A percentile compares a stretch with the other conserved stretches of the same genome.
Conservation (phyloP, 2,113 vertebrate genomes). For the Bostrychus sinensis region DNA sequence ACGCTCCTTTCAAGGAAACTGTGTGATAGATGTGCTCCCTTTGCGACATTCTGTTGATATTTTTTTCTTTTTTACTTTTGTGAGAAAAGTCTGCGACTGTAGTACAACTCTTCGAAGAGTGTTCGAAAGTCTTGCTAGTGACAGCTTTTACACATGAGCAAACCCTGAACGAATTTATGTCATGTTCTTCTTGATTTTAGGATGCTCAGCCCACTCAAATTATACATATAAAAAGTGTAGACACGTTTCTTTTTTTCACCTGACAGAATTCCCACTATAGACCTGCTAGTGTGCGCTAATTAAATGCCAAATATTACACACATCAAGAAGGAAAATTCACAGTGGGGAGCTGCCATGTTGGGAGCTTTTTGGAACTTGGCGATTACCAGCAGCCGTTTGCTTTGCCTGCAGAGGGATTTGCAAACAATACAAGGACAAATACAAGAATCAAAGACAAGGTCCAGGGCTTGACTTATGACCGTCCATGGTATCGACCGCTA, state of each 20-base stretch:
- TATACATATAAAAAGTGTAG: slow-evolving; percentile 30
- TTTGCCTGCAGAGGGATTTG: slow-evolving; percentile 52
- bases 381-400: slow-evolving; percentile 37
- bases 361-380: slow-evolving; percentile 27
- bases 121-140: slow-evolving; percentile 16
- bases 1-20: slow-evolving; percentile 44
- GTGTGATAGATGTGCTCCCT: slow-evolving; percentile 24
- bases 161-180: slow-evolving; percentile 35
- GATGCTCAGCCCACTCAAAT: slow-evolving; percentile 27
- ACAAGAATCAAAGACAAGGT: slow-evolving; percentile 30
- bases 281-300: slow-evolving; percentile 50
- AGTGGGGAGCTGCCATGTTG: slow-evolving; percentile 20
- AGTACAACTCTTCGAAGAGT: slow-evolving; percentile 25
- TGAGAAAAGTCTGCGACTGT: slow-evolving; percentile 20
- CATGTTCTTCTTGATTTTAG: slow-evolving; percentile 32
- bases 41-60: slow-evolving; percentile 30
- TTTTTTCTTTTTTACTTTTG: slow-evolving; percentile 20
- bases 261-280: slow-evolving; percentile 38
- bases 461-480: slow-evolving; percentile 35
- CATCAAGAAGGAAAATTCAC: slow-evolving; percentile 33
- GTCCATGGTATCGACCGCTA: slow-evolving; percentile 51
- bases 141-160: slow-evolving; percentile 34
- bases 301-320: slow-evolving; percentile 61
- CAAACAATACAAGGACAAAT: slow-evolving; percentile 32
- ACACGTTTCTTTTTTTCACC: slow-evolving; percentile 3